Evolutionary conservation across 2,888 invertebrate species (phyloP).

Genomic region (Onthophagus sagittarius): DNA sequence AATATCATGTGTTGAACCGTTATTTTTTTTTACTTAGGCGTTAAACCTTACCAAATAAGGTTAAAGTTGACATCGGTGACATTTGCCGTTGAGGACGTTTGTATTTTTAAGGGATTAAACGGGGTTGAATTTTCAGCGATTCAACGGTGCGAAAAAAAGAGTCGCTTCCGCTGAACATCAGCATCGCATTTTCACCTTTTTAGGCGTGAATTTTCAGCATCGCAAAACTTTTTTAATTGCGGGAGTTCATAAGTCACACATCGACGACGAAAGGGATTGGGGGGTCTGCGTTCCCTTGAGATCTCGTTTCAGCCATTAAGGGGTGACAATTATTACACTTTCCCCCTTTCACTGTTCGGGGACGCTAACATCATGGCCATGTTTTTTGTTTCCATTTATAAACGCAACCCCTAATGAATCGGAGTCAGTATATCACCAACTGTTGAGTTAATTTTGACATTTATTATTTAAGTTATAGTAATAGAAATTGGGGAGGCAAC

Average conservation of each 20-base stretch:
- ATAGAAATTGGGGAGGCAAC: background rate
- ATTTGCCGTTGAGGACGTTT: background rate
- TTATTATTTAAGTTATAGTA: background rate
- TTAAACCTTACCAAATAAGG: background rate
- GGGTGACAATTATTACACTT: background rate
- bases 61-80: background rate
- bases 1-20: background rate
- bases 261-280: background rate
- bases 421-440: background rate
- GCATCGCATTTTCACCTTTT: background rate
- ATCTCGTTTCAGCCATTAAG: background rate
- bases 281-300: background rate
- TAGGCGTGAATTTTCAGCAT: background rate
- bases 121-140: background rate
- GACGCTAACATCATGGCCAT: background rate
- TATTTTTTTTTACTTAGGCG: background rate
- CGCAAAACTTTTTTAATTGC: background rate
- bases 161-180: background rate
- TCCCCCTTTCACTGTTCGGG: background rate
- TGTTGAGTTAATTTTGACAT: background rate
- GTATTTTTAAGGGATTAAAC: background rate
- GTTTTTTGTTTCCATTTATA: background rate
- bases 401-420: background rate
- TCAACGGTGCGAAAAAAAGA: background rate
- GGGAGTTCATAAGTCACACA: background rate